Percentiles rank a stretch among this genome's conserved stretches.
Evolutionary conservation across 2,888 invertebrate genomes (phyloP).

Genomic region (Xylocampa areola): DNA sequence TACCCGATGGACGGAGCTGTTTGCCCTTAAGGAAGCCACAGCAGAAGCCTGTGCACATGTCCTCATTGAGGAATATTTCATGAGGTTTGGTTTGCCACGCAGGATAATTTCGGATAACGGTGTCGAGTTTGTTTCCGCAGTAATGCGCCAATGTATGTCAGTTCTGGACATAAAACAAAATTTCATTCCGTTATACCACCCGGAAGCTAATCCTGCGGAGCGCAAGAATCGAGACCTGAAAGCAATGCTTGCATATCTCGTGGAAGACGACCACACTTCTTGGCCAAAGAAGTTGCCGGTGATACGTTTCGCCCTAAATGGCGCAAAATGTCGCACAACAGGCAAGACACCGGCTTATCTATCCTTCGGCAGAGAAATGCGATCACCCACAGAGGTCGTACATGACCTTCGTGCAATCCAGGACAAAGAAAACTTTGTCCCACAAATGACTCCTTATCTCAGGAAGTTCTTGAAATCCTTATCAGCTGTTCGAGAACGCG

Average conservation of each 20-base stretch:
- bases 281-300: constrained; percentile 5
- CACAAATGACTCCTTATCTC: constrained; percentile 1
- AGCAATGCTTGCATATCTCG: too few species aligned
- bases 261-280: too few species aligned
- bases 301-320: constrained; percentile 1
- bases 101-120: constrained; percentile 55
- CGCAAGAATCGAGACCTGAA: too few species aligned
- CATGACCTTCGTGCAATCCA: too few species aligned
- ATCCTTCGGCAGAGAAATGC: too few species aligned
- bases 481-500: too few species aligned
- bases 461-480: constrained; percentile 6
- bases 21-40: too few species aligned
- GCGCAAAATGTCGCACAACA: too few species aligned
- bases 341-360: too few species aligned
- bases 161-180: constrained; percentile 7
- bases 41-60: constrained; percentile 38
- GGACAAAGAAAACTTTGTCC: background rate
- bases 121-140: constrained; percentile 44
- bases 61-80: constrained; percentile 47
- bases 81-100: constrained; percentile 53
- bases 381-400: too few species aligned
- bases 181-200: background rate
- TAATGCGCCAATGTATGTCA: too few species aligned
- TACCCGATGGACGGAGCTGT: constrained; percentile 51
- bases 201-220: too few species aligned